phyloP scores from a whole-genome alignment of 2,797 vertebrate species.

The Phalloptychus januarius region DNA sequence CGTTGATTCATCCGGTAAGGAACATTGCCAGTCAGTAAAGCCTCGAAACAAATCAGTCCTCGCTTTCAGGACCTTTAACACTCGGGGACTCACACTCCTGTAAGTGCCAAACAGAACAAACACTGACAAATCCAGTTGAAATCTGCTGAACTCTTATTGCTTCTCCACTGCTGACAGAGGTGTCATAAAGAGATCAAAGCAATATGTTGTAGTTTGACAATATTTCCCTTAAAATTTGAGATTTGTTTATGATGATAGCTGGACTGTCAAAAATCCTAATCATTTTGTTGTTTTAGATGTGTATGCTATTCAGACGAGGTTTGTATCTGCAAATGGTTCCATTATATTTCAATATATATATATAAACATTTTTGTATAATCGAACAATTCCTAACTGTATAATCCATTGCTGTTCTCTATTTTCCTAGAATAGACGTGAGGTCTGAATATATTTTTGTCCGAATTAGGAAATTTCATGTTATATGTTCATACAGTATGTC shows the following conservation, averaged over 20 bases:
- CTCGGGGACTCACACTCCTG: constrained; percentile 16
- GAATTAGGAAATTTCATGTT: constrained; percentile 54
- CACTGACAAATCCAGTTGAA: constrained; percentile 17
- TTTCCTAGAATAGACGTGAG: constrained; percentile 76
- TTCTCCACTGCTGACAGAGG: constrained; percentile 20
- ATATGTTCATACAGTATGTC: constrained; percentile 43
- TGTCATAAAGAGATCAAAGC: constrained; percentile 48
- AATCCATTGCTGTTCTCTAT: constrained; percentile 74
- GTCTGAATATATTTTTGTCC: constrained; percentile 76
- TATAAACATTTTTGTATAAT: constrained; percentile 65
- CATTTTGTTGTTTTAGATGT: constrained; percentile 45
- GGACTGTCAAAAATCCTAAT: constrained; percentile 67
- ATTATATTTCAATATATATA: constrained; percentile 9
- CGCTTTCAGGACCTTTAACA: not conserved
- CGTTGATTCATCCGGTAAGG: constrained; percentile 63
- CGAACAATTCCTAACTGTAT: constrained; percentile 59
- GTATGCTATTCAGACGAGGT: constrained; percentile 30
- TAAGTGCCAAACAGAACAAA: constrained; percentile 46
- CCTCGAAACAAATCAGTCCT: constrained; percentile 12
- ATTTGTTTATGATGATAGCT: constrained; percentile 62
- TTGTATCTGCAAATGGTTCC: constrained; percentile 53
- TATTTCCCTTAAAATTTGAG: constrained; percentile 26
- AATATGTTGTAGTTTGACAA: constrained; percentile 42
- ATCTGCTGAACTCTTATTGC: constrained; percentile 7
- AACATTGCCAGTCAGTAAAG: not conserved